phyloP scores from a whole-genome alignment of 2,888 invertebrate genomes.

The Tetragonisca angustula region DNA sequence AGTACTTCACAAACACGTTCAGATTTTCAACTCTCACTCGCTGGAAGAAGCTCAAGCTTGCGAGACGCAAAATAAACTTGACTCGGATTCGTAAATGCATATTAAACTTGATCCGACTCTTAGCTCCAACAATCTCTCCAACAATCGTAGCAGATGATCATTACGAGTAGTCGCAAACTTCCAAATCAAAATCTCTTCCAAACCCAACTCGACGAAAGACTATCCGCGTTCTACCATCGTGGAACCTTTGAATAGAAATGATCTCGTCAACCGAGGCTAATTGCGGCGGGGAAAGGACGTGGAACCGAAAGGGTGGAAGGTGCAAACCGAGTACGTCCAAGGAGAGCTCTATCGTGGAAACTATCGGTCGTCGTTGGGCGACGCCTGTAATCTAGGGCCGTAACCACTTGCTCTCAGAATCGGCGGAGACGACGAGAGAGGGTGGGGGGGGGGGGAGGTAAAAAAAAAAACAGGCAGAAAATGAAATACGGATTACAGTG shows the following conservation, averaged over 20 bases:
- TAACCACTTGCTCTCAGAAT: conserved; percentile 66
- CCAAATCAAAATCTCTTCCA: background rate
- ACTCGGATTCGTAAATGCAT: no score
- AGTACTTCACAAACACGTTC: no score
- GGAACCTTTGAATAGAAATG: background rate
- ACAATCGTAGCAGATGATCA: background rate
- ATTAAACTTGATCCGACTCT: no score
- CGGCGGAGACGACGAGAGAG: conserved; percentile 12
- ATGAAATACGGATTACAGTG: conserved; percentile 81
- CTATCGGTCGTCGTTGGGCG: conserved; percentile 68
- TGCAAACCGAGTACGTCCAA: conserved; percentile 53
- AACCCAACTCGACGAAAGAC: background rate
- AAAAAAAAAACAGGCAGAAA: conserved; percentile 72
- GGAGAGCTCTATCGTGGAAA: conserved; percentile 68
- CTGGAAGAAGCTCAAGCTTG: no score
- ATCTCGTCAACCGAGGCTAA: conserved; percentile 17
- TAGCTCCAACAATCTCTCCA: no score
- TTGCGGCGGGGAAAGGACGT: background rate
- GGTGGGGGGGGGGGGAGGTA: conserved; percentile 28
- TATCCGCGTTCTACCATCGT: background rate
- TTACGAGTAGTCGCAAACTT: background rate
- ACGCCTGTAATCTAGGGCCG: conserved; percentile 69
- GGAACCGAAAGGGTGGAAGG: conserved; percentile 35
- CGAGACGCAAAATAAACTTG: no score
- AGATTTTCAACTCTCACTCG: no score